Percentiles rank a stretch among this genome's conserved stretches.
Conservation (phyloP, 37 sponge, comb jelly and placozoan species). For the Ianthella basta region DNA sequence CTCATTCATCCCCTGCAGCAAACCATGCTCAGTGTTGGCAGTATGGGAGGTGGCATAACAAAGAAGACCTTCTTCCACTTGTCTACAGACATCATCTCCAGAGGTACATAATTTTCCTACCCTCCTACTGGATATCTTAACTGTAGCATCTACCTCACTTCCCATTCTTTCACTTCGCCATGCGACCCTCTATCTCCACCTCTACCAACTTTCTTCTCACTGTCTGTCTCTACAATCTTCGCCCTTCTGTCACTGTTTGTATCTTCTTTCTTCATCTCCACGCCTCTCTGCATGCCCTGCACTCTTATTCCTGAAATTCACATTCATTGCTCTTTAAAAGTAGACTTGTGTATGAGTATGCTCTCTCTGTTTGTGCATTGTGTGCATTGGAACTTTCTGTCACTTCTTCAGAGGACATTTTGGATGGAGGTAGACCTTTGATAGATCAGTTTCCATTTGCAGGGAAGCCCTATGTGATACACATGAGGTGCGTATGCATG, state of each 20-base stretch:
- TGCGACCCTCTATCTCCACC: background rate
- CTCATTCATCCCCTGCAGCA: background rate
- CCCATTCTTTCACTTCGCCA: background rate
- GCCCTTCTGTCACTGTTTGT: background rate
- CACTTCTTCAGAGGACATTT: slow-evolving; percentile 9
- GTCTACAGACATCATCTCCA: background rate
- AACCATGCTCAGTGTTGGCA: too few species aligned
- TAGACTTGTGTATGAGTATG: too few species aligned
- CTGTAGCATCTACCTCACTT: background rate
- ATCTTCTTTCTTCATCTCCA: background rate
- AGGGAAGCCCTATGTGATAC: slow-evolving; percentile 61
- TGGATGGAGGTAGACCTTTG: slow-evolving; percentile 36
- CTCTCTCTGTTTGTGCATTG: too few species aligned
- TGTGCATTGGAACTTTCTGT: too few species aligned
- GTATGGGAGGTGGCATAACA: too few species aligned
- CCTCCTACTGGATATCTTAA: background rate
- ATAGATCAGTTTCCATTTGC: slow-evolving; percentile 55
- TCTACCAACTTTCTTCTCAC: background rate
- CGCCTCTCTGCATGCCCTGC: background rate
- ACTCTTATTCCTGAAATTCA: background rate
- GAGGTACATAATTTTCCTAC: background rate
- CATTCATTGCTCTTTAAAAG: too few species aligned
- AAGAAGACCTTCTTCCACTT: background rate
- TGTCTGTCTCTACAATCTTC: background rate
- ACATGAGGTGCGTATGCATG: slow-evolving; percentile 50